These are phyloP conservation scores for Python bivittatus DNA, from an alignment of 2,113 vertebrate genomes.

Conservation along the genomic window DNA sequence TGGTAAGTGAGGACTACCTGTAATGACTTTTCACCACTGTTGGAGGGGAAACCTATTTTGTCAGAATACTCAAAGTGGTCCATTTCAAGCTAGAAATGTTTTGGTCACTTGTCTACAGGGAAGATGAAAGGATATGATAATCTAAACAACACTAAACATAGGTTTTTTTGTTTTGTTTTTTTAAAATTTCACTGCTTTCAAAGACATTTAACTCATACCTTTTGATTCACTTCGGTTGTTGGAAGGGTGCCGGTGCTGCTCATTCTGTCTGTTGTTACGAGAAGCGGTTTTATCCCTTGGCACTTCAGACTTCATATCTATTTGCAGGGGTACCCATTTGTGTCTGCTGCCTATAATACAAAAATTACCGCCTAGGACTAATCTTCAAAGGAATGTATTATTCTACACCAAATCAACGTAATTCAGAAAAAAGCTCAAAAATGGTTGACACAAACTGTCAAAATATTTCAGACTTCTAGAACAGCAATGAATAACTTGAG, in stretches of 20 bases:
- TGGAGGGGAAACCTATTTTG: not conserved
- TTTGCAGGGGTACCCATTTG: slow-evolving; percentile 97
- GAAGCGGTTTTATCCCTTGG: slow-evolving; percentile 90
- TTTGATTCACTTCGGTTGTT: slow-evolving; percentile 87
- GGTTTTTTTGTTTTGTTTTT: too few relatives aligned
- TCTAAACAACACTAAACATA: not conserved
- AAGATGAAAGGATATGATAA: not conserved
- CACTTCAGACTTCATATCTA: slow-evolving; percentile 96
- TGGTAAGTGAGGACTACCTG: not conserved
- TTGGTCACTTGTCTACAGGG: not conserved
- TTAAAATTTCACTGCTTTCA: not conserved
- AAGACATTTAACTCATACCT: slow-evolving; percentile 73
- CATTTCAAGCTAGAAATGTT: not conserved
- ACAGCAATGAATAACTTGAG: not conserved
- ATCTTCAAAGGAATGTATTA: slow-evolving; percentile 24
- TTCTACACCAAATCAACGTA: not conserved
- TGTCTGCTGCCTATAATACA: slow-evolving; percentile 90
- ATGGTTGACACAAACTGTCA: not conserved
- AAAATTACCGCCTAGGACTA: slow-evolving; percentile 39
- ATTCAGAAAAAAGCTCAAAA: not conserved
- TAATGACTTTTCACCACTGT: not conserved
- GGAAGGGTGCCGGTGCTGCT: slow-evolving; percentile 84
- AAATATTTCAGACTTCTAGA: not conserved
- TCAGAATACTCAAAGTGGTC: not conserved
- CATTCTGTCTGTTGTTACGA: slow-evolving; percentile 92